Percentiles rank a stretch among this genome's conserved stretches.
phyloP scores from a whole-genome alignment of 1,140 invertebrate species.

The Chlorops oryzae region DNA sequence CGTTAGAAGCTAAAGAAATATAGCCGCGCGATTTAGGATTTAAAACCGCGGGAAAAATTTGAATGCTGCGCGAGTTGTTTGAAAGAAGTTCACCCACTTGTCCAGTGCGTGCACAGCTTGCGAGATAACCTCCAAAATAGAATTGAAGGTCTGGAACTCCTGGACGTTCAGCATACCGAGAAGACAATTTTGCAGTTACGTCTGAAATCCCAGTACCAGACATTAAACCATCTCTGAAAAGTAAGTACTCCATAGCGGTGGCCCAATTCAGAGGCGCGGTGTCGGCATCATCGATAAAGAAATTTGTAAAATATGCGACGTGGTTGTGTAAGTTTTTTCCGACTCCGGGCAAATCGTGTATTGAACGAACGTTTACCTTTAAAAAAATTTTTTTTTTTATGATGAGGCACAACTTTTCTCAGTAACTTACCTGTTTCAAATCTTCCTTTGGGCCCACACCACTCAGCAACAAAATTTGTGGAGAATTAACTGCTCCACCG shows the following conservation, averaged over 20 bases:
- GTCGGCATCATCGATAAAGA: constrained; percentile 75
- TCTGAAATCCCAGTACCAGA: constrained; percentile 77
- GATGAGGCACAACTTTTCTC: not conserved
- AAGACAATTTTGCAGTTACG: constrained; percentile 75
- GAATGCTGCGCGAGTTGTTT: constrained; percentile 56
- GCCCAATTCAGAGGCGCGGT: constrained; percentile 78
- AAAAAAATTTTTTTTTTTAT: not conserved
- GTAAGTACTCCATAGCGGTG: constrained; percentile 77
- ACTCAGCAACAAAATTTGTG: constrained; percentile 76
- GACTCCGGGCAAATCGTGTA: constrained; percentile 75
- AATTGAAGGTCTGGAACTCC: constrained; percentile 80
- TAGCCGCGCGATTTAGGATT: constrained; percentile 78
- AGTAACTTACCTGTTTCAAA: constrained; percentile 51
- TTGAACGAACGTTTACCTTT: constrained; percentile 55
- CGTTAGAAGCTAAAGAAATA: constrained; percentile 61
- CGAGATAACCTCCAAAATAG: constrained; percentile 78
- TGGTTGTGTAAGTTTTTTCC: constrained; percentile 86
- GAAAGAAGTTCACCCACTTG: constrained; percentile 69
- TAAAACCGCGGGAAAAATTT: constrained; percentile 60
- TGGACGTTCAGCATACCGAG: constrained; percentile 69
- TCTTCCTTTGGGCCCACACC: constrained; percentile 75
- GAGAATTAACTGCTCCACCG: constrained; percentile 69
- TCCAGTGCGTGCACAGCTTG: constrained; percentile 75
- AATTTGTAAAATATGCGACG: constrained; percentile 69
- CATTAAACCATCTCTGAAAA: constrained; percentile 78